Evolutionary conservation across 2,797 vertebrate genomes (phyloP).

Genomic region (Urosaurus nigricauda): DNA sequence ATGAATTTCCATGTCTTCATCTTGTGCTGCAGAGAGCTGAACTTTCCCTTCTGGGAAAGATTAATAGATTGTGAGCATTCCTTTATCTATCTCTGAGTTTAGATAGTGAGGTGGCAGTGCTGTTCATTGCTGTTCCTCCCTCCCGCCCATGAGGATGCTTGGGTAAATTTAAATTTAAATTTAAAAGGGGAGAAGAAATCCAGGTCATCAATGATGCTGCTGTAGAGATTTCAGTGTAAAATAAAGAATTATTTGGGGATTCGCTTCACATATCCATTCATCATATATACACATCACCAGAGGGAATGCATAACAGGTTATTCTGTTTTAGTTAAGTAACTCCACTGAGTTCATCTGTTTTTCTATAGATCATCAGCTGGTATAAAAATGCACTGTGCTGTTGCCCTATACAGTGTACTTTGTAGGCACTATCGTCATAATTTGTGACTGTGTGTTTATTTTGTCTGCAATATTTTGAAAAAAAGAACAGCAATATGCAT

Average conservation of each 20-base stretch:
- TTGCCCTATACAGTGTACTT: neutral
- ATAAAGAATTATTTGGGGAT: conserved; percentile 20
- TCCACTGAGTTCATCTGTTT: conserved; percentile 25
- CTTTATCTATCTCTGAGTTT: neutral
- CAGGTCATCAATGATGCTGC: neutral
- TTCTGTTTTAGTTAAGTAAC: conserved; percentile 24
- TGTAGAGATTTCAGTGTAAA: conserved; percentile 3
- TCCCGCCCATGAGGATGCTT: no score
- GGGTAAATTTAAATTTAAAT: neutral
- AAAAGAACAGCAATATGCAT: neutral
- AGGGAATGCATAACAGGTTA: conserved; percentile 29
- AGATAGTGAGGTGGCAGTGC: no score
- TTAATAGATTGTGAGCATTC: neutral
- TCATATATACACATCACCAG: conserved; percentile 10
- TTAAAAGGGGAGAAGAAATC: neutral
- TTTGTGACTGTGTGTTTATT: neutral
- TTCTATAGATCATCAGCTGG: conserved; percentile 15
- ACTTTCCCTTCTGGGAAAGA: neutral
- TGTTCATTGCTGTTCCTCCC: no score
- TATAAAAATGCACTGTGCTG: neutral
- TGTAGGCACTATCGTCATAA: neutral
- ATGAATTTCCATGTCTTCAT: no score
- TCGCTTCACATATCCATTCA: conserved; percentile 23
- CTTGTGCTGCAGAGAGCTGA: neutral
- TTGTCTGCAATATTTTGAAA: neutral